Evolutionary conservation across 2,797 vertebrate species (phyloP), one percentile per base, ranked within the genome.

Genomic region (Brotula barbata): DNA sequence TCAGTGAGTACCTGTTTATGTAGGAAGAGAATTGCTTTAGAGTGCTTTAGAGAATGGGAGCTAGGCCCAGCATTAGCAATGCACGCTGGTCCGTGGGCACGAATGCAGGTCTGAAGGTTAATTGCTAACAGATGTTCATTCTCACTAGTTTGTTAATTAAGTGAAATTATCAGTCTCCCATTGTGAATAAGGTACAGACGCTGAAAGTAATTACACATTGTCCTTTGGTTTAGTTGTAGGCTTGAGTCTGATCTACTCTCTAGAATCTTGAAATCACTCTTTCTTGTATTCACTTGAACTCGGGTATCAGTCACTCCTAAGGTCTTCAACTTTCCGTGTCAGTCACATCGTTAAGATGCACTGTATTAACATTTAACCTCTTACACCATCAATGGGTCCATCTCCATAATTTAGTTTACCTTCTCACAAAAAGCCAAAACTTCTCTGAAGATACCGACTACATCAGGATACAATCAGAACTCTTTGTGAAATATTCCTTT

Each of bases 91-190:
- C 75, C 67, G 45, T 47, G 58, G 65, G 73, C 73, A 77, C 74
- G 56, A 70, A 78, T 62, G 68, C 71, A 71, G 78, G 82, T 76
- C 84, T 84, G 64, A 88, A 86, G 87, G 85, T 88, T 87, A 89
- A 89, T 88, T 85, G 74, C 83, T 63, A 79, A 71, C 87, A 89
- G 85, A 88, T 90, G 87, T 83, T 84, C 68, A 67, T 80, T 65
- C 72, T 76, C 56, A 51, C 61, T 79, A 77, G 71, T 88, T 88
- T 85, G 85, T 85, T 88, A 78, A 89, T 88, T 78, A 88, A 77
- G 42, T 73, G 60, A 71, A 84, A 82, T 81, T 57, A 85, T 84
- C 71, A 75, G 72, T 58, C 41, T 82, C 75, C 76, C 28, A 25
- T 41, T 52, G 80, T 58, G 78, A 74, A 41, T 40, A 16, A 47